These are phyloP conservation scores for Sebastes steindachneri DNA, from an alignment of 2,797 vertebrate species.

Conservation along the genomic window DNA sequence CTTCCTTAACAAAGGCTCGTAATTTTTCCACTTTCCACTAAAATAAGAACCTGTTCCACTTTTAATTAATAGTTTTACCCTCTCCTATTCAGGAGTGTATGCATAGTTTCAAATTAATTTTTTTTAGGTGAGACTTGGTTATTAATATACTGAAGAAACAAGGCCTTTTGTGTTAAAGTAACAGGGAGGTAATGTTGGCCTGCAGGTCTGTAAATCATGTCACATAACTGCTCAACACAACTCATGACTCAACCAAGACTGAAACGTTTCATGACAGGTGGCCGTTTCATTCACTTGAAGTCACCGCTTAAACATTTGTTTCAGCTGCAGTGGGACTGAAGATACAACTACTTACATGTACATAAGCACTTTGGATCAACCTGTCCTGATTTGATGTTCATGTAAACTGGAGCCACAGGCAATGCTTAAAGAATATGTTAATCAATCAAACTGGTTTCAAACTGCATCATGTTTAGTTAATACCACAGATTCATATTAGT, in stretches of 20 bases:
- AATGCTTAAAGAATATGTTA: neutral
- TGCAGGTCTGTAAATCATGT: conserved; percentile 71
- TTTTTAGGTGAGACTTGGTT: conserved; percentile 80
- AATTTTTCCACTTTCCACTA: conserved; percentile 85
- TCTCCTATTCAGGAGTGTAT: conserved; percentile 77
- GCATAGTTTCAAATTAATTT: conserved; percentile 85
- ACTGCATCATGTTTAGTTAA: neutral
- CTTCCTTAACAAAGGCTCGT: conserved; percentile 85
- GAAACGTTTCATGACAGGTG: conserved; percentile 48
- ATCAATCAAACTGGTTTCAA: conserved; percentile 4
- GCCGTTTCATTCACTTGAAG: conserved; percentile 49
- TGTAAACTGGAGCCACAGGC: conserved; percentile 19
- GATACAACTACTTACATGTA: conserved; percentile 19
- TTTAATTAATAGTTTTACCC: conserved; percentile 87
- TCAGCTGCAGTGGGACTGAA: conserved; percentile 33
- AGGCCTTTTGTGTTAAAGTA: conserved; percentile 73
- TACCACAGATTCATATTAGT: neutral
- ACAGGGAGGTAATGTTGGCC: conserved; percentile 77
- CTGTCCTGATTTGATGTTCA: conserved; percentile 35
- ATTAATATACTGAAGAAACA: conserved; percentile 79
- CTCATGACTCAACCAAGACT: conserved; percentile 49
- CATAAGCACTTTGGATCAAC: conserved; percentile 46
- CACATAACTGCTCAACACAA: conserved; percentile 56
- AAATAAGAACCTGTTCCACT: conserved; percentile 89
- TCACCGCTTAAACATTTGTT: conserved; percentile 40